Evolutionary conservation across 1,140 invertebrate species (phyloP), one percentile per base, ranked within the genome.

Genomic region (Rhynchophorus ferrugineus): DNA sequence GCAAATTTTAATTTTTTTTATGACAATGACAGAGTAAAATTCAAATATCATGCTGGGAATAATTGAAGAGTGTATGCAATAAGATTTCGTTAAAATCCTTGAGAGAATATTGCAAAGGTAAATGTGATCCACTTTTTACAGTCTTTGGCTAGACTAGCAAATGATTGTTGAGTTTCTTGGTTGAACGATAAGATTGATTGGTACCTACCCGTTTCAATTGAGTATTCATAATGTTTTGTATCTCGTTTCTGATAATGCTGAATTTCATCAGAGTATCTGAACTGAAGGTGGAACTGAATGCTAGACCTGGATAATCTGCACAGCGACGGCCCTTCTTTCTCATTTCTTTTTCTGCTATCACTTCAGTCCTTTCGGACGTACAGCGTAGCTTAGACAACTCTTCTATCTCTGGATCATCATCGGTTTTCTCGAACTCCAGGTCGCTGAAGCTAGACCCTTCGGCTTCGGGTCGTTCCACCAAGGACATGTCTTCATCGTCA

Each of bases 221-320:
- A 69, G 91, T 91, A 69, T 92, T 88, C 78, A 94, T 89, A 64
- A 96, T 93, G 78, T 97, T 97, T 75, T 96, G 91, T 63, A 98
- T 80, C 76, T 97, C 95, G 72, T 96, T 96, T 68, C 85, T 83
- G 66, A 98, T 97, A 41, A 98, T 86, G 67, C 85, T 91, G 74
- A 96, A 95, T 73, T 95, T 96, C 85, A 98, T 96, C 82, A 95
- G 86, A 1, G 94, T 95, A 69, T 95, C 93, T 38, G 93, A 95
- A 67, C 89, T 93, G 70, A 97, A 95, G 65, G 93, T 88, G 16
- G 90, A 92, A 54, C 82, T 82, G 16, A 95, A 92, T 0, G 89
- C 89, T 6, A 95, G 71, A 3, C 91, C 91, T 0, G 91, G 91
- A 74, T 95, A 95, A 67, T 94, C 91, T 2, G 89, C 81, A 69